Evolutionary conservation across 1,140 invertebrate species (phyloP).

Genomic region (Apolygus lucorum): DNA sequence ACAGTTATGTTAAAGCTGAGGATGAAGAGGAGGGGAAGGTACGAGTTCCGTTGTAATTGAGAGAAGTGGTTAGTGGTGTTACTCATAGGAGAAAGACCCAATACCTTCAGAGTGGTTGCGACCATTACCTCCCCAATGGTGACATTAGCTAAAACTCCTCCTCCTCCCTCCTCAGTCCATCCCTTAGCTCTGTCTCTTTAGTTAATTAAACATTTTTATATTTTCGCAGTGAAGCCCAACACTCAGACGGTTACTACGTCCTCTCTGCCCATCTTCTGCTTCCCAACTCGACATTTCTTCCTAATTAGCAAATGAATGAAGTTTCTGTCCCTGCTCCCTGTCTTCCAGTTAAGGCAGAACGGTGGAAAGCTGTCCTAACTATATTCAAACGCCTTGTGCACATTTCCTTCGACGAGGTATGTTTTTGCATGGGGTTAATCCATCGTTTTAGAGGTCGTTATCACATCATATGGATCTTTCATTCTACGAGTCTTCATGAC

Average conservation of each 20-base stretch:
- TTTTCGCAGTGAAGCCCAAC: not conserved
- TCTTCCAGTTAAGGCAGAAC: too few relatives aligned
- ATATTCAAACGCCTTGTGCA: too few relatives aligned
- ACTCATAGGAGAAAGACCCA: conserved; percentile 1
- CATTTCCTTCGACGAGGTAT: too few relatives aligned
- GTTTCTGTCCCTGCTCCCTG: too few relatives aligned
- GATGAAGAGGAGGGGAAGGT: not conserved
- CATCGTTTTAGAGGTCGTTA: too few relatives aligned
- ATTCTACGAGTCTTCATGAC: too few relatives aligned
- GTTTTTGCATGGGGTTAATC: too few relatives aligned
- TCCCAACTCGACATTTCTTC: not conserved
- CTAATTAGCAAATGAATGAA: not conserved
- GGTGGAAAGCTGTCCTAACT: too few relatives aligned
- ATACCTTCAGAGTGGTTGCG: conserved; percentile 10
- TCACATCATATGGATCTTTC: too few relatives aligned
- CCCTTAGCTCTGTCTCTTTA: not conserved
- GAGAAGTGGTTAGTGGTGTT: conserved; percentile 10
- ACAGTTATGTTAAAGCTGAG: not conserved
- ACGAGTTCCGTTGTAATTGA: conserved; percentile 4
- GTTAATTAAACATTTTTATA: conserved; percentile 17
- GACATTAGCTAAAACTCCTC: conserved; percentile 13
- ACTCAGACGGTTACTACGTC: not conserved
- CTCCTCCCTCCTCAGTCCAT: not conserved
- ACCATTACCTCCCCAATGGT: conserved; percentile 10
- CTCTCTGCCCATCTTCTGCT: not conserved